Evolutionary conservation across 2,888 invertebrate species (phyloP).

Genomic region (Hartigia nigra): DNA sequence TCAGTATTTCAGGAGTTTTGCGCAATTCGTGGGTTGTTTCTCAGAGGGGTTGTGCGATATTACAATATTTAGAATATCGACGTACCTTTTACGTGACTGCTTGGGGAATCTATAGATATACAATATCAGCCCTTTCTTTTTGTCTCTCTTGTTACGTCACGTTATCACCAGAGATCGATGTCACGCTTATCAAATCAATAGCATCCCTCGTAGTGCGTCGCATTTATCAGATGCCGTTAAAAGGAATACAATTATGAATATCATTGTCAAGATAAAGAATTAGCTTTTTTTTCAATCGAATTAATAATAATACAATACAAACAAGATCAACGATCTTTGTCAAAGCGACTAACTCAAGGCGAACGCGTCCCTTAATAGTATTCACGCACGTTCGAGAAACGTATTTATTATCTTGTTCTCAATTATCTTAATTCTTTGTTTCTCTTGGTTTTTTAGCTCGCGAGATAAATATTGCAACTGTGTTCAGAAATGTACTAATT

Average conservation of each 20-base stretch:
- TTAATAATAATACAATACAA: not conserved
- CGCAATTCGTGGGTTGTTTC: not conserved
- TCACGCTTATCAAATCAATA: not conserved
- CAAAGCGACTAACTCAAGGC: not conserved
- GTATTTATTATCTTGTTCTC: not conserved
- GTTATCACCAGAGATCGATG: not conserved
- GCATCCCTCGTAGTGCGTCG: not conserved
- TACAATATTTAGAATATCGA: slow-evolving; percentile 3
- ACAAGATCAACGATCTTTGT: not conserved
- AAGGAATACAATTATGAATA: not conserved
- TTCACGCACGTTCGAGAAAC: not conserved
- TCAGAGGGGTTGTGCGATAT: not conserved
- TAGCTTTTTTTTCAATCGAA: not conserved
- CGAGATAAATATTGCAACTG: not conserved
- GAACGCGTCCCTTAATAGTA: not conserved
- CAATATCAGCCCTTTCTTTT: slow-evolving; percentile 1
- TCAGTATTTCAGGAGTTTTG: not conserved
- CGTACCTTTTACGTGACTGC: not conserved
- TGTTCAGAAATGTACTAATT: not conserved
- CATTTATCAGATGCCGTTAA: not conserved
- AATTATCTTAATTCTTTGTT: not conserved
- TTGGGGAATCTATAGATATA: slow-evolving; percentile 13
- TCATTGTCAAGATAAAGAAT: not conserved
- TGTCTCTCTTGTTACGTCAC: slow-evolving; percentile 2
- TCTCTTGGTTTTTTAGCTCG: not conserved